phyloP scores from a whole-genome alignment of 2,797 vertebrate genomes.

The Lemur catta region DNA sequence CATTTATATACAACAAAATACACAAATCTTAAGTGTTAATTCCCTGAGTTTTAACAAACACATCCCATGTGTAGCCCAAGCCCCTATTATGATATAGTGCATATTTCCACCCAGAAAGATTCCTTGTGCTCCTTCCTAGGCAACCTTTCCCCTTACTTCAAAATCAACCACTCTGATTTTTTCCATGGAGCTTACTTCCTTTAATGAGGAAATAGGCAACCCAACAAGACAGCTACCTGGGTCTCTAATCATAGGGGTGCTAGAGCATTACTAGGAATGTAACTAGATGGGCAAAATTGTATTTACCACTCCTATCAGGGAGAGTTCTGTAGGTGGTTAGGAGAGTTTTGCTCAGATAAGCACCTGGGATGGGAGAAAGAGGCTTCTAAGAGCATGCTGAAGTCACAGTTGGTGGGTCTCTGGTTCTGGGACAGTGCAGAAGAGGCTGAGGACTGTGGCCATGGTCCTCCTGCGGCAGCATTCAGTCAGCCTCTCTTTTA shows the following conservation, averaged over 20 bases:
- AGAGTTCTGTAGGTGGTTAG: not conserved
- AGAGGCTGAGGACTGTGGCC: not conserved
- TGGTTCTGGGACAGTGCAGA: not conserved
- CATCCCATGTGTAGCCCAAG: not conserved
- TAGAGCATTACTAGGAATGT: not conserved
- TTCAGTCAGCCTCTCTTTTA: not conserved
- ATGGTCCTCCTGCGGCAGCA: not conserved
- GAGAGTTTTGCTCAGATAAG: not conserved
- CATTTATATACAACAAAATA: not conserved
- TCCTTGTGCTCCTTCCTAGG: not conserved
- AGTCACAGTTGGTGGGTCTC: not conserved
- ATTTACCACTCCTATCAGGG: not conserved
- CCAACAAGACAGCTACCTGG: not conserved
- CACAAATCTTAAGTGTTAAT: not conserved
- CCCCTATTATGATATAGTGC: not conserved
- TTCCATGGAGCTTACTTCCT: not conserved
- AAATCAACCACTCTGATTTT: not conserved
- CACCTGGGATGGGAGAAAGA: not conserved
- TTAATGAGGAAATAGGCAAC: not conserved
- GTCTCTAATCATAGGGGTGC: not conserved
- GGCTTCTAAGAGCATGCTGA: not conserved
- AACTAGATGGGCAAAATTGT: not conserved
- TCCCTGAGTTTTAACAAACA: not conserved
- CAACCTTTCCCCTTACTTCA: not conserved
- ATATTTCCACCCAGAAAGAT: not conserved